These are phyloP conservation scores for Himantopus leucocephalus DNA, from an alignment of 2,113 vertebrate genomes.

Conservation along the genomic window DNA sequence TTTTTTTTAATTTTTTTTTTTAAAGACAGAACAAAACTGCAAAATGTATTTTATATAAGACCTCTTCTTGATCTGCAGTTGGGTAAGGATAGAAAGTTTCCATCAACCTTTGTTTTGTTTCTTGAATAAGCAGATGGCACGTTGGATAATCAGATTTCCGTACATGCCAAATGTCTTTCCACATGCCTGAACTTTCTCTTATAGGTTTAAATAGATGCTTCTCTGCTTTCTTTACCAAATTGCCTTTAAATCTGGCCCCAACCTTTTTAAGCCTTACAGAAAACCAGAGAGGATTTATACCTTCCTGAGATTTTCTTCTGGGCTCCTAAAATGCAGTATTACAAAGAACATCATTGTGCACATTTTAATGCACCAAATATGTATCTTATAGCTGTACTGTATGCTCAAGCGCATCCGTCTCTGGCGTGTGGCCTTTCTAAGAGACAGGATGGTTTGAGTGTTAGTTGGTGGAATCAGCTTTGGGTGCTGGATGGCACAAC, in stretches of 20 bases:
- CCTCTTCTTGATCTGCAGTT: neutral
- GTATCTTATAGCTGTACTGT: neutral
- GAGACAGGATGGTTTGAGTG: neutral
- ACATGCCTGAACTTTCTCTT: neutral
- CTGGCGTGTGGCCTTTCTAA: neutral
- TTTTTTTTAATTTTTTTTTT: neutral
- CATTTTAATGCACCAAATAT: neutral
- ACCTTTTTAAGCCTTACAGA: neutral
- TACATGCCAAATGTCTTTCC: neutral
- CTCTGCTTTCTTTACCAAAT: neutral
- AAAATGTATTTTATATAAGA: neutral
- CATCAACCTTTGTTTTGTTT: neutral
- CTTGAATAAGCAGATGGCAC: neutral
- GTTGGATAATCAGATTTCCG: neutral
- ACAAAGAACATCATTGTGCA: fast-evolving
- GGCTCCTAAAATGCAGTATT: neutral
- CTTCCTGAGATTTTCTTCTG: neutral
- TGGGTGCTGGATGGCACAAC: neutral
- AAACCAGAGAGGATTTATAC: neutral
- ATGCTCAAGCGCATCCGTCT: neutral
- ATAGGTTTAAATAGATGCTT: neutral
- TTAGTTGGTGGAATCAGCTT: neutral
- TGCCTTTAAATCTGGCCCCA: neutral
- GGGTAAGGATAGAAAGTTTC: neutral
- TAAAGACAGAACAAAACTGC: neutral